Evolutionary conservation across 1,140 invertebrate genomes (phyloP).

Genomic region (Gryllus bimaculatus): DNA sequence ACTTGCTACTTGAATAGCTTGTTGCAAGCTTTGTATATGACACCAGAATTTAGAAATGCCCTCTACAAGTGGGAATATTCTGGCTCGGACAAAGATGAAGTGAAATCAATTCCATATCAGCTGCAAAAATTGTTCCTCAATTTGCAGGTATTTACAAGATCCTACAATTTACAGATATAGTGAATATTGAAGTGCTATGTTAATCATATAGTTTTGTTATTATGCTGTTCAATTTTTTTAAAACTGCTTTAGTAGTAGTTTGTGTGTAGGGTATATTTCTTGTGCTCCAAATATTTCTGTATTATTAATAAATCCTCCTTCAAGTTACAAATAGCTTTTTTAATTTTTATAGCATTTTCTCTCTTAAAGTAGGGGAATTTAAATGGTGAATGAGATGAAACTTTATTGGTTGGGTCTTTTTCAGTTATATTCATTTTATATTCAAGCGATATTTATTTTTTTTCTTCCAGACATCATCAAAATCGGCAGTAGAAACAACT

Average conservation of each 20-base stretch:
- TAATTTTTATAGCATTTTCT: no score
- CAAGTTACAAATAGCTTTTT: no score
- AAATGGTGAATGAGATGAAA: no score
- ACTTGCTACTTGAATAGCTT: constrained; percentile 89
- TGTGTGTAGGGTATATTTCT: neutral
- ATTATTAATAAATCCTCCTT: no score
- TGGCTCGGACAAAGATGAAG: constrained; percentile 47
- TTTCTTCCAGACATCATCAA: constrained; percentile 54
- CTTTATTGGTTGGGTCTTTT: no score
- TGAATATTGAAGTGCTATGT: neutral
- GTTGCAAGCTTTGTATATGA: constrained; percentile 85
- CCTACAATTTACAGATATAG: neutral
- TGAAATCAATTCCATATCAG: constrained; percentile 75
- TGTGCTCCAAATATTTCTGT: no score
- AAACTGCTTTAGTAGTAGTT: constrained; percentile 6
- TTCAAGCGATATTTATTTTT: constrained; percentile 1
- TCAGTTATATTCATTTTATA: neutral
- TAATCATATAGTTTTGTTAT: constrained; percentile 2
- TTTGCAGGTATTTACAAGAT: constrained; percentile 76
- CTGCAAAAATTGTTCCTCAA: constrained; percentile 81
- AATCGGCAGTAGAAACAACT: constrained; percentile 72
- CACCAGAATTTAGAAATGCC: constrained; percentile 88
- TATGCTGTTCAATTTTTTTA: neutral
- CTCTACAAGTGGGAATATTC: constrained; percentile 81
- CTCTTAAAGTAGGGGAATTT: no score